Base-by-base conservation (phyloP, 2,888 invertebrate species). In the Leptinotarsa tumamoca region DNA sequence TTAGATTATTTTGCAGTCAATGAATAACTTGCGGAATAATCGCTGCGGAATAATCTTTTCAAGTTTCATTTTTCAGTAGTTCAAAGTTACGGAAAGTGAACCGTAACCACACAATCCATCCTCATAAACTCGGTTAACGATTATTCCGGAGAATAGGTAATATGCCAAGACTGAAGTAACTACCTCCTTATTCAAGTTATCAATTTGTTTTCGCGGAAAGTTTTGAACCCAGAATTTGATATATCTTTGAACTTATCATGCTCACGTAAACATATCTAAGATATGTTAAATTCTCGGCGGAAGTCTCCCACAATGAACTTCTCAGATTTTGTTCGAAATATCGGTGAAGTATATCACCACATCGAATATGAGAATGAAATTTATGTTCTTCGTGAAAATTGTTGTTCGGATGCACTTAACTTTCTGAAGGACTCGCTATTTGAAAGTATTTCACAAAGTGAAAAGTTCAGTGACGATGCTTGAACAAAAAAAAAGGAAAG, bases 171-270 rank as follows among this genome's bases (percentile, higher is more conserved):
- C n/a, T n/a, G 27, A n/a, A 51, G 27, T 27, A 27, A 52, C 68
- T n/a, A 18, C 13, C 5, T 18, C 15, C n/a, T 56, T 58, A 51
- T 15, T 51, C 69, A 43, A 1, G 33, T 21, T 18, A 70, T 58
- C 70, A 61, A 70, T 70, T 70, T 58, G 43, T 70, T 70, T 58
- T 70, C 70, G 17, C 18, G 23, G 23, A 72, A 67, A 23, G 66
- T 72, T 72, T 72, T 56, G 18, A 49, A 43, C 5, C 4, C 15
- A 49, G 15, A 17, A 52, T 51, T 67, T 70, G 71, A 67, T 73
- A 69, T 72, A 76, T 72, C 70, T 67, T 68, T 70, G 67, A 61
- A 76, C 70, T 69, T 70, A 74, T 74, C 68, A 74, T 67, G 71
- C 50, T 67, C 54, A 70, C 67, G 73, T 49, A 72, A 72, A 76